Percentiles rank a stretch among this genome's conserved stretches.
Conservation (phyloP, 2,113 vertebrate genomes). For the Propithecus coquereli region DNA sequence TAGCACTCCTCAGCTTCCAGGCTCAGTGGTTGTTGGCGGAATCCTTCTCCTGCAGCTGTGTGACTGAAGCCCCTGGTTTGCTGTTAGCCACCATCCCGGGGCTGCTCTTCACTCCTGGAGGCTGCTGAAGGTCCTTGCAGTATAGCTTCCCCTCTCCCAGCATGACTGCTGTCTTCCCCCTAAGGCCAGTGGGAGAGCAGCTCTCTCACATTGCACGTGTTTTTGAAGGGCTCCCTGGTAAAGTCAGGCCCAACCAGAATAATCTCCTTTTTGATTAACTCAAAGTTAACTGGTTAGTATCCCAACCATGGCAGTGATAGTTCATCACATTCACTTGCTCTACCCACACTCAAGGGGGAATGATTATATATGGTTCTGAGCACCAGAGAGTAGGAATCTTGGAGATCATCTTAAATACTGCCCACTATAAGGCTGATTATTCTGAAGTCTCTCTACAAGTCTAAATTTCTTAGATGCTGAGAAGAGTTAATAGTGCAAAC, state of each 20-base stretch:
- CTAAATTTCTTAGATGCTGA: neutral
- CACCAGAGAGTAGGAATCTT: neutral
- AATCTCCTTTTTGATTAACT: neutral
- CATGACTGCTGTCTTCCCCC: accelerated
- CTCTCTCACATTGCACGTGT: neutral
- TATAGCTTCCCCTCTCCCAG: accelerated
- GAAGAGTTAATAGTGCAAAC: neutral
- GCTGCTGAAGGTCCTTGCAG: neutral
- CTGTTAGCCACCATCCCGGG: neutral
- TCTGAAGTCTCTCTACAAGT: neutral
- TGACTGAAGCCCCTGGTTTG: neutral
- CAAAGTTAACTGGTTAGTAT: neutral
- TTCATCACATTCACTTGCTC: neutral
- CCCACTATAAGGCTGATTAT: neutral
- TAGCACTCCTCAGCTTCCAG: neutral
- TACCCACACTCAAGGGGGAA: neutral
- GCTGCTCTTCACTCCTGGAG: neutral
- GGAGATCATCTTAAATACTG: no score
- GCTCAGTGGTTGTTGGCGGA: no score
- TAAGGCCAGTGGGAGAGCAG: no score
- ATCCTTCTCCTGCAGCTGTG: neutral
- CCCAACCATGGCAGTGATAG: accelerated
- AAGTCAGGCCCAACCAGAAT: neutral
- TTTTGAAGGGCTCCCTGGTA: neutral
- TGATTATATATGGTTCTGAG: neutral